A percentile compares a stretch with the other conserved stretches of the same genome.
Conservation (phyloP, 1,140 invertebrate species). For the Brachionus sp. region DNA sequence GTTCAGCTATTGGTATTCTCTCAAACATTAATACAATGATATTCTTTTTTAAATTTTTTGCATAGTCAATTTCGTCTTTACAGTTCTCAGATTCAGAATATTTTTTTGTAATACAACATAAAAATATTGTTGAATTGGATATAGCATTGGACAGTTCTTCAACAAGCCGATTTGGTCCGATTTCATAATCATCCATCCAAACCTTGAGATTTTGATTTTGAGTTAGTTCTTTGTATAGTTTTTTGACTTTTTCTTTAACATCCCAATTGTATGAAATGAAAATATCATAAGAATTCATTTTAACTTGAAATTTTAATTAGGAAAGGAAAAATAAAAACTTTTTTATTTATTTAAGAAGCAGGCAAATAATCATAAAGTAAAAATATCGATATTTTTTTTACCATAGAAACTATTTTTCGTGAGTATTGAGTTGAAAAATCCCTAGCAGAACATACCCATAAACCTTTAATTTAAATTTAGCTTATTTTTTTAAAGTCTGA, state of each 20-base stretch:
- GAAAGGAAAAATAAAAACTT: no score
- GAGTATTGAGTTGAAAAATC: no score
- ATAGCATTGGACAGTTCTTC: not conserved
- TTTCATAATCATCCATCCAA: constrained; percentile 1
- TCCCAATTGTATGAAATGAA: not conserved
- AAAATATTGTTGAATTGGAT: not conserved
- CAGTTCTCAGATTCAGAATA: not conserved
- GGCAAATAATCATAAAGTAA: no score
- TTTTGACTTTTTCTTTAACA: not conserved
- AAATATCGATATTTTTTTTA: no score
- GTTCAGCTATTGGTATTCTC: not conserved
- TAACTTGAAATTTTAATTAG: not conserved
- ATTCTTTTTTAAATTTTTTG: not conserved
- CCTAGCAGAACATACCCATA: no score
- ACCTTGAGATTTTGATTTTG: not conserved
- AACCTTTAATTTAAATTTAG: no score
- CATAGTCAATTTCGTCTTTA: constrained; percentile 1
- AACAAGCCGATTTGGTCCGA: not conserved
- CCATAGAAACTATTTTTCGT: no score
- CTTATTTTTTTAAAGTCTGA: no score
- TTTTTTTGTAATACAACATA: not conserved
- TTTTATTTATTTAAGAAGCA: no score
- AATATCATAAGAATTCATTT: not conserved
- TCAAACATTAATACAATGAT: constrained; percentile 2
- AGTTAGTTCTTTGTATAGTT: not conserved